Conservation (phyloP, 2,113 vertebrate species). For the Polyodon spathula region DNA sequence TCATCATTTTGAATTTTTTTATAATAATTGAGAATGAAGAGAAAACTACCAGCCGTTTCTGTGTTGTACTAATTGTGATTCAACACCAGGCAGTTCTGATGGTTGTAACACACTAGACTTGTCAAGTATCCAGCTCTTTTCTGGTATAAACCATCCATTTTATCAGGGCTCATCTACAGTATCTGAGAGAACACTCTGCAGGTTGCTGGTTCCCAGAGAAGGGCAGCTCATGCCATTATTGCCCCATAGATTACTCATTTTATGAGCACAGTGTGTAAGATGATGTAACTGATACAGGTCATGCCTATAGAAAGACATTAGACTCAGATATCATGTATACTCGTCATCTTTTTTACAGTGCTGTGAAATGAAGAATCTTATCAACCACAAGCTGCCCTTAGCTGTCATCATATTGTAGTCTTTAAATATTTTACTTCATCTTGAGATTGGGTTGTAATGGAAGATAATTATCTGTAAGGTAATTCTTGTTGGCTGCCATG, state of each 20-base stretch:
- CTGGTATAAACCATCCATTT: conserved; percentile 35
- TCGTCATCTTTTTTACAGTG: conserved; percentile 35
- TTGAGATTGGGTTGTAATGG: conserved; percentile 50
- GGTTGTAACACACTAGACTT: no score
- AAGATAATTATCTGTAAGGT: conserved; percentile 37
- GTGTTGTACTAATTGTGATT: no score
- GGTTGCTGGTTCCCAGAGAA: conserved; percentile 21
- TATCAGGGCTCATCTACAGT: no score
- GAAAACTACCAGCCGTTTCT: no score
- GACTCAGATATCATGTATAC: conserved; percentile 57
- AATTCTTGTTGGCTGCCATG: conserved; percentile 46
- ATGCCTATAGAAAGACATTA: conserved; percentile 54
- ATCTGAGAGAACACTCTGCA: no score
- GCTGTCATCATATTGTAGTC: conserved; percentile 47
- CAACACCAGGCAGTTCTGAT: no score
- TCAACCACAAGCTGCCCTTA: conserved; percentile 29
- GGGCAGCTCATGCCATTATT: conserved; percentile 30
- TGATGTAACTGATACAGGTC: conserved; percentile 51
- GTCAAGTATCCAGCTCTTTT: no score
- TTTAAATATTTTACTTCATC: conserved; percentile 56
- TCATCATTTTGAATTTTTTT: no score
- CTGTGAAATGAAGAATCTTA: conserved; percentile 16
- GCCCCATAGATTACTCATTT: conserved; percentile 37
- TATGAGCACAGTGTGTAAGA: conserved; percentile 30
- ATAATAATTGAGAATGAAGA: no score